Evolutionary conservation across 2,888 invertebrate genomes (phyloP).

Genomic region (Scelioninae gen. 2): DNA sequence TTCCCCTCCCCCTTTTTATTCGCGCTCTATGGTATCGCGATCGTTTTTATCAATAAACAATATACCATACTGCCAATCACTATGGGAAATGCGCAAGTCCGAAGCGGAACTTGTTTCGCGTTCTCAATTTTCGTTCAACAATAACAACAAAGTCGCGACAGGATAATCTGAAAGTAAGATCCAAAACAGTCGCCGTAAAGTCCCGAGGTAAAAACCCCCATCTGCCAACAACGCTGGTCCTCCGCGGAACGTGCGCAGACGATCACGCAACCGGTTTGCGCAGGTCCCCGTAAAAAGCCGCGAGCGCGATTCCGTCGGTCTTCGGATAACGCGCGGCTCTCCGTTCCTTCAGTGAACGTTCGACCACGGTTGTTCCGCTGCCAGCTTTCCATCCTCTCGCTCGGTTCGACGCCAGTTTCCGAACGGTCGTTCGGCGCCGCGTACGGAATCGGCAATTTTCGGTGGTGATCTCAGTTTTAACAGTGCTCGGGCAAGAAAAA

Average conservation of each 20-base stretch:
- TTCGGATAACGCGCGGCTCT: constrained; percentile 66
- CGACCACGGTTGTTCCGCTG: constrained; percentile 54
- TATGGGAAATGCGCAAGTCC: no score
- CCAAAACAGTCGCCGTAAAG: constrained; percentile 17
- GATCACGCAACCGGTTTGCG: constrained; percentile 67
- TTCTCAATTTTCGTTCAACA: no score
- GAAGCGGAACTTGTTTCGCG: no score
- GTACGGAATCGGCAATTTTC: neutral
- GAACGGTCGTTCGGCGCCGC: constrained; percentile 29
- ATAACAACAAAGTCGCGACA: neutral
- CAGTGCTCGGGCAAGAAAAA: neutral
- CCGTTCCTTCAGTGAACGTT: constrained; percentile 55
- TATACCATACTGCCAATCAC: no score
- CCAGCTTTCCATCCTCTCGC: constrained; percentile 31
- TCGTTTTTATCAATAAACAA: no score
- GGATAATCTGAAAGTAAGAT: neutral
- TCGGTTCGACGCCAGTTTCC: constrained; percentile 44
- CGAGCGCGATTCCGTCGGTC: constrained; percentile 69
- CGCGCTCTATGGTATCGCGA: no score
- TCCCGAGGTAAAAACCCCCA: constrained; percentile 36
- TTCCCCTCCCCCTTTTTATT: no score
- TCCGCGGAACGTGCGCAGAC: constrained; percentile 54
- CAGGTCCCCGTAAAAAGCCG: constrained; percentile 70
- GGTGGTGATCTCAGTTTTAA: constrained; percentile 25
- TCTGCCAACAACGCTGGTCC: constrained; percentile 55